Conservation (phyloP, 2,113 vertebrate species). For the Pogonocichla stellata region DNA sequence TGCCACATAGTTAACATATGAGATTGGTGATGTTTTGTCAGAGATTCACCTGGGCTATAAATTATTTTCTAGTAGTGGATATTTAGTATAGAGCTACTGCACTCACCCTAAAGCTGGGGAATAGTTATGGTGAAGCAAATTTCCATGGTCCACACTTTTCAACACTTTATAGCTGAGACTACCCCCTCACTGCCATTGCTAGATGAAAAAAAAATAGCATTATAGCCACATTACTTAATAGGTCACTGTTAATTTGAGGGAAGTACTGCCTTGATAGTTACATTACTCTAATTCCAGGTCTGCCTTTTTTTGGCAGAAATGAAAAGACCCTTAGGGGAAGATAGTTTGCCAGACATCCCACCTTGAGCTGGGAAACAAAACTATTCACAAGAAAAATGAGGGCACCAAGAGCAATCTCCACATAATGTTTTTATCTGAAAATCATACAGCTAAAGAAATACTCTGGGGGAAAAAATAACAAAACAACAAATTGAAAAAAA, state of each 20-base stretch:
- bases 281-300: background rate
- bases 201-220: background rate
- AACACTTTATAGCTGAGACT: background rate
- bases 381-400: background rate
- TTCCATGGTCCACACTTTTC: background rate
- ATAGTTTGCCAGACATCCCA: background rate
- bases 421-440: background rate
- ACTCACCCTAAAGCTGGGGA: background rate
- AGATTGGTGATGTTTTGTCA: background rate
- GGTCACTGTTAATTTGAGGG: background rate
- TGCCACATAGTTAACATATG: background rate
- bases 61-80: background rate
- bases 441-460: background rate
- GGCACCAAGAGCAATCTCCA: background rate
- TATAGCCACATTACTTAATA: background rate
- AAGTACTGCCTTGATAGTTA: background rate
- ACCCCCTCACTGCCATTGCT: background rate
- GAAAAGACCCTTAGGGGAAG: background rate
- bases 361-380: background rate
- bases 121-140: background rate
- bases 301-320: background rate
- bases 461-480: rapidly evolving
- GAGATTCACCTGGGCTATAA: background rate
- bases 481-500: background rate
- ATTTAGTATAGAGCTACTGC: background rate